Evolutionary conservation across 2,888 invertebrate genomes (phyloP).

Genomic region (Malthinus seriepunctatus): DNA sequence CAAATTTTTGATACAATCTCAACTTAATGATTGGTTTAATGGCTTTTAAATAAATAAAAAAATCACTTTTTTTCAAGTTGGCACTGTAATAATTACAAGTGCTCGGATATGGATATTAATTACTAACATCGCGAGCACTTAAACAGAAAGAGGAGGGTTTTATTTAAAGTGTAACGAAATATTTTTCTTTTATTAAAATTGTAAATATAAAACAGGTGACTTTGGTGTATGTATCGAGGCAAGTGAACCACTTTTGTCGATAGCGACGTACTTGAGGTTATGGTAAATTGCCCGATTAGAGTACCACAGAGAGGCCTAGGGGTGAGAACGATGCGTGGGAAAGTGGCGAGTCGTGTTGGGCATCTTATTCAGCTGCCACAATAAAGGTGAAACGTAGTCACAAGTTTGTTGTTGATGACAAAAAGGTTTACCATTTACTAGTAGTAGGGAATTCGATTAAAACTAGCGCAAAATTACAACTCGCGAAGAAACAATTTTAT

Average conservation of each 20-base stretch:
- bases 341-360: constrained; percentile 23
- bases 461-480: neutral
- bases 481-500: neutral
- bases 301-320: constrained; percentile 7
- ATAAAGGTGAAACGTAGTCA: constrained; percentile 6
- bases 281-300: constrained; percentile 21
- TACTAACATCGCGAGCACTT: no score
- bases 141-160: no score
- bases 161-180: no score
- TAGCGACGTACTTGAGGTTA: constrained; percentile 6
- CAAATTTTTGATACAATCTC: constrained; percentile 8
- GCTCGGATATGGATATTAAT: no score
- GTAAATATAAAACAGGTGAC: neutral
- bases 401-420: constrained; percentile 3
- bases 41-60: no score
- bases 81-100: no score
- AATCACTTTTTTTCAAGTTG: no score
- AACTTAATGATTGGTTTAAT: no score
- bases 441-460: neutral
- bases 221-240: neutral
- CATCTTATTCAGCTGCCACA: constrained; percentile 16
- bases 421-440: constrained; percentile 7
- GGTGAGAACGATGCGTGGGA: constrained; percentile 22
- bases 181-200: neutral
- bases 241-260: neutral